These are phyloP conservation scores for Bombyx mandarina DNA, from an alignment of 1,140 invertebrate species.

Conservation along the genomic window DNA sequence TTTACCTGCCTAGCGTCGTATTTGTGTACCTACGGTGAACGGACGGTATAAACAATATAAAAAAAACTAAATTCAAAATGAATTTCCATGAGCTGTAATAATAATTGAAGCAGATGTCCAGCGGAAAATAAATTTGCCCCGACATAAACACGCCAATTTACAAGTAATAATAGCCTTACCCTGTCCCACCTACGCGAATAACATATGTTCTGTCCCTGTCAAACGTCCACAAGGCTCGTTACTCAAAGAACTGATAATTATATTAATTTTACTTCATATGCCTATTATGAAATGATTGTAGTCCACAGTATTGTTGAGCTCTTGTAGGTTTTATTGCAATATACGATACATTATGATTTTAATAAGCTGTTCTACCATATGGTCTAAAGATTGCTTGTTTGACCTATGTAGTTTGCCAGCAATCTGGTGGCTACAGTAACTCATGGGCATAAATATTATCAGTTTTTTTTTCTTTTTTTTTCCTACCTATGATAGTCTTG, in stretches of 20 bases:
- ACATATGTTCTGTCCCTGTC: not conserved
- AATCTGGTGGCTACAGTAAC: too few relatives aligned
- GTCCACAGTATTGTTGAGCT: not conserved
- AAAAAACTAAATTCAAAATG: too few relatives aligned
- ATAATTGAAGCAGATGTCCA: constrained; percentile 32
- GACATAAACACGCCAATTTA: constrained; percentile 50
- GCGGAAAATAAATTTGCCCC: constrained; percentile 26
- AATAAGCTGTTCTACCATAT: not conserved
- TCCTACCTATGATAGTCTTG: too few relatives aligned
- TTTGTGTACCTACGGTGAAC: too few relatives aligned
- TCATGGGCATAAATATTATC: too few relatives aligned
- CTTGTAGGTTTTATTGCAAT: constrained; percentile 1
- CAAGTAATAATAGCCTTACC: constrained; percentile 42
- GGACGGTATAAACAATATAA: too few relatives aligned
- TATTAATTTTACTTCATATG: constrained; percentile 44
- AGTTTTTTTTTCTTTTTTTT: too few relatives aligned
- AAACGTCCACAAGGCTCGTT: constrained; percentile 5
- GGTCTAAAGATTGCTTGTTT: too few relatives aligned
- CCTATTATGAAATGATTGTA: constrained; percentile 45
- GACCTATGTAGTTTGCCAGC: too few relatives aligned
- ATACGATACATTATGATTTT: not conserved
- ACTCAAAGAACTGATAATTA: constrained; percentile 44
- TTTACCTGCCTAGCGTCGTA: too few relatives aligned
- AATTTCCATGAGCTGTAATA: not conserved
- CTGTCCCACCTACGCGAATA: not conserved